Evolutionary conservation across 1,140 invertebrate species (phyloP).

Genomic region (Hylyphantes graminicola): DNA sequence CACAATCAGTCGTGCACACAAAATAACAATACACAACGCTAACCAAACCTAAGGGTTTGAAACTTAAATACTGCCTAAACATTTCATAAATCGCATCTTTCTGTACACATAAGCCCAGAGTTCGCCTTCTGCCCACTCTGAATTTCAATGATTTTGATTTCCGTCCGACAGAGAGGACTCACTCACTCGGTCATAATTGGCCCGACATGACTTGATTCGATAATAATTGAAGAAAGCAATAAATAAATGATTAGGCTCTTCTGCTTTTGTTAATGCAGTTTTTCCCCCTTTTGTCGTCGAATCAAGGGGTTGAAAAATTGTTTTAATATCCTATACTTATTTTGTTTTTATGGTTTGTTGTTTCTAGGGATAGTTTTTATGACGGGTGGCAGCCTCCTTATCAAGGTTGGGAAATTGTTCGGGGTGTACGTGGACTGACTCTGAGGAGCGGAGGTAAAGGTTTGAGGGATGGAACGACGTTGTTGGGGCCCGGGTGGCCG

Average conservation of each 20-base stretch:
- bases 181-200: conserved; percentile 54
- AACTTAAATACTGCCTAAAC: conserved; percentile 15
- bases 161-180: conserved; percentile 25
- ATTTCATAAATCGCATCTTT: conserved; percentile 40
- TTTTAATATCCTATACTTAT: conserved; percentile 33
- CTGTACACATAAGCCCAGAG: conserved; percentile 25
- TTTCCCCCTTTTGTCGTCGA: conserved; percentile 27
- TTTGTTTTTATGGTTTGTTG: background rate
- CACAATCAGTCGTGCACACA: background rate
- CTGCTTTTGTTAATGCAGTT: background rate
- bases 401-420: conserved; percentile 29
- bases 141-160: conserved; percentile 52
- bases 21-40: background rate
- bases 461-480: too few species aligned
- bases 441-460: too few species aligned
- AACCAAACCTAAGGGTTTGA: background rate
- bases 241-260: conserved; percentile 47
- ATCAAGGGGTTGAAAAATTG: conserved; percentile 29
- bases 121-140: conserved; percentile 2
- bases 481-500: too few species aligned
- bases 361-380: too few species aligned
- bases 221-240: conserved; percentile 40
- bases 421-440: background rate
- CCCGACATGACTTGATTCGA: conserved; percentile 38
- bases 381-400: background rate